Conservation (phyloP, 2,797 vertebrate genomes). For the Dicrostonyx torquatus region DNA sequence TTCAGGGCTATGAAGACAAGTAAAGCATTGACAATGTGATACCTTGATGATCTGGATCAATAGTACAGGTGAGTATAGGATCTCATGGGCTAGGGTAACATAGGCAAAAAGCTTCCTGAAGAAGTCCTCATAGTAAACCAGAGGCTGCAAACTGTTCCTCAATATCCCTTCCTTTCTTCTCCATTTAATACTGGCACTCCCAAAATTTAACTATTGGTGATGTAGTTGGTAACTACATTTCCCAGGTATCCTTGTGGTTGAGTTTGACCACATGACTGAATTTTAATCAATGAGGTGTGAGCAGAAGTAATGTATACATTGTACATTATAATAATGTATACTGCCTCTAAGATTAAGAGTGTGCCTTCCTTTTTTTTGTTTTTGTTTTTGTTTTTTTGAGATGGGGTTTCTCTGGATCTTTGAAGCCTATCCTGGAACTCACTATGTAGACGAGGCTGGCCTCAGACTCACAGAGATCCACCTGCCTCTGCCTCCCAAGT, state of each 20-base stretch:
- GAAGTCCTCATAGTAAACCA: not conserved
- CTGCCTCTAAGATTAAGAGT: not conserved
- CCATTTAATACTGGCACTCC: not conserved
- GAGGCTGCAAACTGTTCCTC: not conserved
- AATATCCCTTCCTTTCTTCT: not conserved
- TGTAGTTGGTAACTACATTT: not conserved
- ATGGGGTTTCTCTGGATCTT: too few species aligned
- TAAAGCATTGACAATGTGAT: accelerated
- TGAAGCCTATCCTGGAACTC: too few species aligned
- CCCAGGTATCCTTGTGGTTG: not conserved
- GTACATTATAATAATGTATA: not conserved
- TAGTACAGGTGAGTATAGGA: not conserved
- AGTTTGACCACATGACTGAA: not conserved
- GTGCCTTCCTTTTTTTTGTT: not conserved
- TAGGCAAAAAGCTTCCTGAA: not conserved
- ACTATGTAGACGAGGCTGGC: too few species aligned
- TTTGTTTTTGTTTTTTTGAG: too few species aligned
- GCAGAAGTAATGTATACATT: not conserved
- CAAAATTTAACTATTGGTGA: not conserved
- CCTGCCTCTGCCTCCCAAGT: too few species aligned
- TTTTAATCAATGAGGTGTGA: not conserved
- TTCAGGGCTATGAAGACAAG: not conserved
- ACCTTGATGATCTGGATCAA: too few species aligned
- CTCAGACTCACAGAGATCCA: too few species aligned
- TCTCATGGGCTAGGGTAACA: not conserved